Percentiles rank a stretch among this genome's conserved stretches.
These are phyloP conservation scores for Rhipidura dahli DNA, from an alignment of 2,113 vertebrate species.

Conservation along the genomic window DNA sequence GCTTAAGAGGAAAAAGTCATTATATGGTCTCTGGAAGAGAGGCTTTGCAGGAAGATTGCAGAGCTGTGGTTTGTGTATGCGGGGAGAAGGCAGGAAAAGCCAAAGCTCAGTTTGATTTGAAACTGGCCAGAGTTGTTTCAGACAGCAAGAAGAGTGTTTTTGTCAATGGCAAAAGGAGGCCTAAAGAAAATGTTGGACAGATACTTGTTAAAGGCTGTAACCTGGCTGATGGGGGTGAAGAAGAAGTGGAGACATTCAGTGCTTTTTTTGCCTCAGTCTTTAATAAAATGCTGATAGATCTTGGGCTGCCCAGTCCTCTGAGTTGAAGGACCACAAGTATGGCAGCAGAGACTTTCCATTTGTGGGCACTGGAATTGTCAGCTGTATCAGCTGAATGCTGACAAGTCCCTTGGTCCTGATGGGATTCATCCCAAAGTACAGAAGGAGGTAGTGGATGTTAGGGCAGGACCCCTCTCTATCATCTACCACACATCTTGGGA, in stretches of 20 bases:
- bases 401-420: not conserved
- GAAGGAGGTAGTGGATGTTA: not conserved
- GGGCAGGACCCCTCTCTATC: not conserved
- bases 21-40: not conserved
- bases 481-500: not conserved
- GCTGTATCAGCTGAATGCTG: not conserved
- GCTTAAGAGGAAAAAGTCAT: not conserved
- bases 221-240: not conserved
- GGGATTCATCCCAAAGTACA: not conserved
- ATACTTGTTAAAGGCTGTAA: not conserved
- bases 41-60: not conserved
- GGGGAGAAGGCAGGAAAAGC: not conserved
- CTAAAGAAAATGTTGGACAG: not conserved
- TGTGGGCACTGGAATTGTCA: not conserved
- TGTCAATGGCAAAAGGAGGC: not conserved
- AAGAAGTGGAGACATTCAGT: accelerated
- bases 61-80: not conserved
- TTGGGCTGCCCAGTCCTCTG: not conserved
- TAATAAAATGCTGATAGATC: not conserved
- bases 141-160: not conserved
- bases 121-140: not conserved
- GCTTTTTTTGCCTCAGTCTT: not conserved
- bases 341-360: not conserved
- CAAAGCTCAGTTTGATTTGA: not conserved
- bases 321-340: not conserved